phyloP scores from a whole-genome alignment of 2,113 vertebrate species.

The Dipodomys spectabilis region DNA sequence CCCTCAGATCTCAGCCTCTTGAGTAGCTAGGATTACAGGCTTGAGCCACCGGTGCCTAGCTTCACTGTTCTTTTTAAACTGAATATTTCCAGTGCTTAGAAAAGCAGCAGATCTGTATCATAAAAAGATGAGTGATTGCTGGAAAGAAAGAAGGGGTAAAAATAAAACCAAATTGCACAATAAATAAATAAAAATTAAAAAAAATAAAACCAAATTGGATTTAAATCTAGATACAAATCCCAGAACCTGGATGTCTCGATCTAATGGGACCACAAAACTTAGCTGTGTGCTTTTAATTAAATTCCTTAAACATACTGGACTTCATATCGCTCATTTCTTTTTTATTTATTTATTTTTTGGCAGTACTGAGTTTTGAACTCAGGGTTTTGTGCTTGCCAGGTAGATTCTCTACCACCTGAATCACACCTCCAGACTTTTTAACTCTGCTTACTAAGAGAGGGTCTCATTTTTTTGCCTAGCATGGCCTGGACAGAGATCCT shows the following conservation, averaged over 20 bases:
- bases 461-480: too few species aligned
- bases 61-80: background rate
- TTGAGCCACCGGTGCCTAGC: too few species aligned
- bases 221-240: background rate
- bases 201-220: background rate
- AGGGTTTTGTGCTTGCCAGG: too few species aligned
- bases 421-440: too few species aligned
- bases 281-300: background rate
- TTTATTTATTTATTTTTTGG: background rate
- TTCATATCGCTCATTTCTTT: background rate
- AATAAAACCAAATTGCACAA: background rate
- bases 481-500: too few species aligned
- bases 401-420: too few species aligned
- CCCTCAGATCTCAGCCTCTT: too few species aligned
- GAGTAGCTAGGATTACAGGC: too few species aligned
- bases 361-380: too few species aligned
- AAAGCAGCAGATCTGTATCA: background rate
- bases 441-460: too few species aligned
- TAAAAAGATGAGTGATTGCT: background rate
- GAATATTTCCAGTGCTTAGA: background rate
- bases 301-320: background rate
- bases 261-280: background rate
- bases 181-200: too few species aligned
- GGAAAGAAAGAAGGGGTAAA: background rate
- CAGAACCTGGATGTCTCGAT: background rate